Base-by-base conservation (phyloP, 2,113 vertebrate species). In the Sebastes schlegelii region DNA sequence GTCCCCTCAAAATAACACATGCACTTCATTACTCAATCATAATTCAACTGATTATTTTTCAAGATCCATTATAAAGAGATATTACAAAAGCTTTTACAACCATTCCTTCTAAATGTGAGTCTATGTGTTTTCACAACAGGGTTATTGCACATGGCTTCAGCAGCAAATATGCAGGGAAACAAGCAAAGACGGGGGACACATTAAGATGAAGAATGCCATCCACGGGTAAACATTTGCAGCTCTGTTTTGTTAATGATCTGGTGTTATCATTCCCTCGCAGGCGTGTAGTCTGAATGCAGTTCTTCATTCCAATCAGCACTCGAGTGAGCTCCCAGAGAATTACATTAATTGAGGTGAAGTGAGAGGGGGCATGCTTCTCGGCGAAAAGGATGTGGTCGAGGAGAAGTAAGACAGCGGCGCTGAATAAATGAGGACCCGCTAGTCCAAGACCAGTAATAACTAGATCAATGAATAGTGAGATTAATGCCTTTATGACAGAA, bases 241-340 rank as follows among this genome's bases (percentile, higher is more conserved):
- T 69, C 60, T 66, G 77, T 89, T 86, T 88, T 74, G 89, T 90
- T 92, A 89, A 94, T 87, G 87, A 92, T 92, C 87, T 82, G 77
- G 48, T 60, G 80, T 89, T 93, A 93, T 94, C 92, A 14, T 89
- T 81, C 79, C 61, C 86, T 91, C n/a, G 71, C 89, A 94, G 92
- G 79, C 86, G 78, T 76, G 66, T 60, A 34, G 65, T 70, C 78
- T 88, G 71, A 91, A 90, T 84, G 83, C 84, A 72, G 68, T 82
- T 88, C 85, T 81, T 88, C 80, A 86, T 87, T 82, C 55, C 83
- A 83, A 90, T 93, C 88, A 89, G 79, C 16, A 45, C 77, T 84
- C 83, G 81, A 77, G 52, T 71, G 43, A 71, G 82, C 77, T 82
- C 85, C 81, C 57, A 60, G 73, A 92, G 87, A 90, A 91, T 90